Evolutionary conservation across 2,113 vertebrate species (phyloP).

Genomic region (Ptilonorhynchus violaceus): DNA sequence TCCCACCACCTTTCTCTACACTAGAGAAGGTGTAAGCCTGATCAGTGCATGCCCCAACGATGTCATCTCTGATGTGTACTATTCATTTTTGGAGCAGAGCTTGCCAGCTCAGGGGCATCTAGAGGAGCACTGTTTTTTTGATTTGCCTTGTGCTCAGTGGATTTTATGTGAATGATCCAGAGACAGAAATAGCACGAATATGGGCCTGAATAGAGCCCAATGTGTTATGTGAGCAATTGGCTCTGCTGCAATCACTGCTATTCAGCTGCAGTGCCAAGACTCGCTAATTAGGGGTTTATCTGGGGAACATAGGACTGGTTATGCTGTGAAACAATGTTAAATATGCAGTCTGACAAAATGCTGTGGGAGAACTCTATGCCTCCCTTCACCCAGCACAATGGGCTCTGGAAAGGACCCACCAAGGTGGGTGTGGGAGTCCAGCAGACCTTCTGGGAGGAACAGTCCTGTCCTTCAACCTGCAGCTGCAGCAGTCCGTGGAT

Average conservation of each 20-base stretch:
- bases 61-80: not conserved
- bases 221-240: not conserved
- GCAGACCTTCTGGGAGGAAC: not conserved
- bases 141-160: not conserved
- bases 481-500: not conserved
- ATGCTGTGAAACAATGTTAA: conserved; percentile 9
- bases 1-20: not conserved
- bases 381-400: not conserved
- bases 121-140: not conserved
- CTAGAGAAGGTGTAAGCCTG: not conserved
- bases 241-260: conserved; percentile 20
- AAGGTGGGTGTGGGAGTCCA: not conserved
- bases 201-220: conserved; percentile 21
- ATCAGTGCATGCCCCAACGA: not conserved
- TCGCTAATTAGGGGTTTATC: conserved; percentile 31
- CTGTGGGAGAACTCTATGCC: not conserved
- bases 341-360: not conserved
- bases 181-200: conserved; percentile 28
- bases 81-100: not conserved
- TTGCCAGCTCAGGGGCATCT: not conserved
- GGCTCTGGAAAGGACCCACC: not conserved
- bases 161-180: not conserved
- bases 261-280: not conserved
- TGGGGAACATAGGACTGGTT: conserved; percentile 18
- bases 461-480: not conserved